A percentile compares a stretch with the other conserved stretches of the same genome.
These are phyloP conservation scores for Neolamprologus cancellatus DNA, from an alignment of 2,113 vertebrate species.

Conservation along the genomic window DNA sequence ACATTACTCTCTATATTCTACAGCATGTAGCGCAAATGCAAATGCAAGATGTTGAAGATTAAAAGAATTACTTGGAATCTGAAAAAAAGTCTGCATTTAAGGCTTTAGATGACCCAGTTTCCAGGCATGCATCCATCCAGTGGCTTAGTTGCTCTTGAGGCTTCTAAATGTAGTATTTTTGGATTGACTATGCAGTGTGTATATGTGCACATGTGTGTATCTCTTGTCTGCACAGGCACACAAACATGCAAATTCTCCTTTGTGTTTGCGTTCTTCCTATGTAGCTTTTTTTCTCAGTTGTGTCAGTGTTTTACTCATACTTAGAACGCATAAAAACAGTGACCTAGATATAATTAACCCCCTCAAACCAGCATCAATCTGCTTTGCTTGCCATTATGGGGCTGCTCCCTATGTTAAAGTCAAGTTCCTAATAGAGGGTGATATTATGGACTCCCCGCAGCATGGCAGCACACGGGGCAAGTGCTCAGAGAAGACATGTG, in stretches of 20 bases:
- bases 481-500: conserved; percentile 22
- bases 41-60: conserved; percentile 58
- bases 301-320: not conserved
- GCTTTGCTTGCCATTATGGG: not conserved
- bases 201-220: not conserved
- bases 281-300: not conserved
- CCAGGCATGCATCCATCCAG: conserved; percentile 40
- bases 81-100: conserved; percentile 40
- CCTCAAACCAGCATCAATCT: conserved; percentile 38
- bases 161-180: conserved; percentile 35
- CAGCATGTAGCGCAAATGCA: not conserved
- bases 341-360: conserved; percentile 65
- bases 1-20: conserved; percentile 9
- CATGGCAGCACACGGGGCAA: not conserved
- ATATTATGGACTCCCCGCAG: conserved; percentile 7
- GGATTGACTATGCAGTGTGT: conserved; percentile 3
- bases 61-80: conserved; percentile 51
- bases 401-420: conserved; percentile 16
- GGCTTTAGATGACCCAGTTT: conserved; percentile 63
- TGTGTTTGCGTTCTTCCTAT: not conserved
- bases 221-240: not conserved
- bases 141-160: conserved; percentile 44
- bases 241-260: not conserved
- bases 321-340: conserved; percentile 41
- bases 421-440: conserved; percentile 4